Conservation (phyloP, 2,113 vertebrate genomes). For the Saguinus midas region DNA sequence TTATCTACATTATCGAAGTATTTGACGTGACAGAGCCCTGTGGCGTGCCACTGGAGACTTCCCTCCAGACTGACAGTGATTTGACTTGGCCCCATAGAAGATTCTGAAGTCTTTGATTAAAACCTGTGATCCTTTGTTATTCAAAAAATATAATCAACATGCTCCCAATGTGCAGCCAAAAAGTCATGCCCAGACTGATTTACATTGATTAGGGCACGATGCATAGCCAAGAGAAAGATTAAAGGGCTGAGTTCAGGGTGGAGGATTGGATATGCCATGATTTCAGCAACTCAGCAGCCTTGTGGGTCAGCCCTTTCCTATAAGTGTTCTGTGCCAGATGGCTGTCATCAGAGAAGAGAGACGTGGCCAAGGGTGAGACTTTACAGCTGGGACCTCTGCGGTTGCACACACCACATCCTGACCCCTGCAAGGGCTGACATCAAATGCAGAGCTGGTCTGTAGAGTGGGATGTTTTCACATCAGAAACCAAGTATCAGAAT, state of each 20-base stretch:
- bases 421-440: slow-evolving; percentile 26
- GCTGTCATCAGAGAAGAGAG: background rate
- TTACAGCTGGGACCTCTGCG: background rate
- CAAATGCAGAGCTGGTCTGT: background rate
- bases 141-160: background rate
- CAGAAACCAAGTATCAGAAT: background rate
- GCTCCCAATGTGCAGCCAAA: slow-evolving; percentile 48
- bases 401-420: background rate
- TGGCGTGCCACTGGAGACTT: background rate
- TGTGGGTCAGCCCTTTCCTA: background rate
- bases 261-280: slow-evolving; percentile 60
- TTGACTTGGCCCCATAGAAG: background rate
- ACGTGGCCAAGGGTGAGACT: background rate
- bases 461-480: background rate
- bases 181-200: slow-evolving; percentile 56
- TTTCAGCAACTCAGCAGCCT: slow-evolving; percentile 55
- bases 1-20: background rate
- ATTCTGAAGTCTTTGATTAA: slow-evolving; percentile 27
- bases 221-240: slow-evolving; percentile 65
- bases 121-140: slow-evolving; percentile 17
- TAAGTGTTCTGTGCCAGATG: background rate
- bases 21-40: background rate
- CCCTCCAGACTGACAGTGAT: background rate
- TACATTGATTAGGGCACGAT: slow-evolving; percentile 25
- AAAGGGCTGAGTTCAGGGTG: slow-evolving; percentile 55